Conservation (phyloP, 2,113 vertebrate genomes). For the Castor canadensis region DNA sequence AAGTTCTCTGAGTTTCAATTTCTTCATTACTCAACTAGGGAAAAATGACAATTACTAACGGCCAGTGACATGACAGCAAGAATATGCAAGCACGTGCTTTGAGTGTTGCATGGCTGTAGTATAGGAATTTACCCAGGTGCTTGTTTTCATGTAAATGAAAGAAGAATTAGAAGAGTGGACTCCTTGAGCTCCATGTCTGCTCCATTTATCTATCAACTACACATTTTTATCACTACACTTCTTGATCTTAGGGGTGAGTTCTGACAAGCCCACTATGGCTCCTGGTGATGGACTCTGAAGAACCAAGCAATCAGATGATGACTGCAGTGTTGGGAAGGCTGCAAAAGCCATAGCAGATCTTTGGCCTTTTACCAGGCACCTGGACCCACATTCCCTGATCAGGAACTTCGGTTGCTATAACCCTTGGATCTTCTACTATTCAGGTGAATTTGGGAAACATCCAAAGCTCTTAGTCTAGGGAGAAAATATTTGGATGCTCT, state of each 20-base stretch:
- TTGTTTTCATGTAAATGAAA: background rate
- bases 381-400: background rate
- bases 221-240: background rate
- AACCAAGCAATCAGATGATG: background rate
- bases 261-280: background rate
- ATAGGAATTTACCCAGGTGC: background rate
- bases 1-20: background rate
- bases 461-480: background rate
- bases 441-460: background rate
- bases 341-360: background rate
- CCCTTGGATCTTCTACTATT: background rate
- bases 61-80: background rate
- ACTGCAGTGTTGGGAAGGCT: background rate
- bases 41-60: background rate
- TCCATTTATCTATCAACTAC: background rate
- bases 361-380: background rate
- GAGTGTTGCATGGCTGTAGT: rapidly evolving
- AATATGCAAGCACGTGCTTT: no score
- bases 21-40: background rate
- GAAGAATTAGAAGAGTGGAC: background rate
- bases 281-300: background rate
- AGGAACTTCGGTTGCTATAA: background rate
- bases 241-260: background rate
- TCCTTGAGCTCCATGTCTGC: background rate
- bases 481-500: background rate